Evolutionary conservation across 2,113 vertebrate genomes (phyloP).

Genomic region (Phalacrocorax carbo): DNA sequence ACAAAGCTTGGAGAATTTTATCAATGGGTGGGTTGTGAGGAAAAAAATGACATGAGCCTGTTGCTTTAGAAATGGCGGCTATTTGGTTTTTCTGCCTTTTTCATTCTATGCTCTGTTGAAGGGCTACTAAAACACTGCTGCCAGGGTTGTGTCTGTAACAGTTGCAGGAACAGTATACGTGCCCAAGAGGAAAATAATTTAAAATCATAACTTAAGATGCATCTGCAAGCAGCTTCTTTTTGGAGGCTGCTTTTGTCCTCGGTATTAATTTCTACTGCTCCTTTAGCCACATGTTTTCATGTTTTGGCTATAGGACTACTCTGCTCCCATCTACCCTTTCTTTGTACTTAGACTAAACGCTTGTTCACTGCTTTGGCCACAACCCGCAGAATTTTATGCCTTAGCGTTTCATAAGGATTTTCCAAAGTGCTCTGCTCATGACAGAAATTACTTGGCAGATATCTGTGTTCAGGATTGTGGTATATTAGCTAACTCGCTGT

Average conservation of each 20-base stretch:
- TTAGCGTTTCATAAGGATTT: neutral
- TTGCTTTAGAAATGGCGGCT: neutral
- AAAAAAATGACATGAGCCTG: neutral
- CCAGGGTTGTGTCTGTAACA: neutral
- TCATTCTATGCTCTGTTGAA: neutral
- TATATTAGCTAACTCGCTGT: rapidly evolving
- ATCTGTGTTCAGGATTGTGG: neutral
- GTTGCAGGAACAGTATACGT: neutral
- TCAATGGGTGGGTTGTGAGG: neutral
- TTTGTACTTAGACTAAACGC: neutral
- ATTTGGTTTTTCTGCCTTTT: neutral
- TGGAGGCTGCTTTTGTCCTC: neutral
- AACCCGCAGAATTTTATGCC: neutral
- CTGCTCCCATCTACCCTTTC: neutral
- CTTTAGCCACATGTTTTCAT: rapidly evolving
- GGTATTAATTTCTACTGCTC: neutral
- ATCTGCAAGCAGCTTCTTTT: neutral
- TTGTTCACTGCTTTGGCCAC: neutral
- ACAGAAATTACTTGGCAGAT: neutral
- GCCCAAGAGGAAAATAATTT: neutral
- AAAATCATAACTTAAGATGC: neutral
- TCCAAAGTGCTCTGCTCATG: neutral
- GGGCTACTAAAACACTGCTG: neutral
- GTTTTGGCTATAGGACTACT: neutral
- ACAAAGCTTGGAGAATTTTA: neutral